Evolutionary conservation across 2,113 vertebrate species (phyloP), one percentile per base, ranked within the genome.

Genomic region (Vanacampus margaritifer): DNA sequence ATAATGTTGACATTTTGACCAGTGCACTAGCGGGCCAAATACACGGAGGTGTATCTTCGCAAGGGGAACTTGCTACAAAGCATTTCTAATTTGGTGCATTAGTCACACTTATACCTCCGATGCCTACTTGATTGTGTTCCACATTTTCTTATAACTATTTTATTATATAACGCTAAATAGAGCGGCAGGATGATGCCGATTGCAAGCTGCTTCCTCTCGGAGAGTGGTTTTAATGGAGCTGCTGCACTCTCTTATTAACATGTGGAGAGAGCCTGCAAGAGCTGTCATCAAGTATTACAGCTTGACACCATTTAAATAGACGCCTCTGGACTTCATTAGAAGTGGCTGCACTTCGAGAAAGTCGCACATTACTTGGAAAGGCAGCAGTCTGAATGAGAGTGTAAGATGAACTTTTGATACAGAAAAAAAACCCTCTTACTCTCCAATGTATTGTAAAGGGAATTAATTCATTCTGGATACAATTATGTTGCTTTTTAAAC

Each of bases 341-440:
- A 69, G 64, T 60, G 54, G 53, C 37, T 71, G 67, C 77, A 83
- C 76, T 82, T 79, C 78, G 75, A 70, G 41, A 62, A 76, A 76
- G 53, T 41, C 65, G n/a, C 21, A 46, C 19, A 46, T 72, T 41
- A 51, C 41, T 75, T 59, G 37, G 61, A 62, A 63, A 74, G 75
- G 66, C 46, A 35, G 65, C 65, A 54, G 65, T 24, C 53, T 23
- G 36, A 73, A 53, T 64, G 9, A 58, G 13, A n/a, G 5, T 26
- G 59, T 16, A 13, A 62, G 12, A 61, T 13, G 10, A 62, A 7
- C 1, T 41, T 26, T 26, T 28, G 26, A 57, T 32, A 19, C 23
- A 46, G 45, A 46, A 46, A 21, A 46, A 16, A 21, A 46, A 46
- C 17, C 7, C 17, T 19, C 17, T 6, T 46, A 16, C 0, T 19